Base-by-base conservation (phyloP, 1,140 invertebrate species). In the Drosophila pandora region DNA sequence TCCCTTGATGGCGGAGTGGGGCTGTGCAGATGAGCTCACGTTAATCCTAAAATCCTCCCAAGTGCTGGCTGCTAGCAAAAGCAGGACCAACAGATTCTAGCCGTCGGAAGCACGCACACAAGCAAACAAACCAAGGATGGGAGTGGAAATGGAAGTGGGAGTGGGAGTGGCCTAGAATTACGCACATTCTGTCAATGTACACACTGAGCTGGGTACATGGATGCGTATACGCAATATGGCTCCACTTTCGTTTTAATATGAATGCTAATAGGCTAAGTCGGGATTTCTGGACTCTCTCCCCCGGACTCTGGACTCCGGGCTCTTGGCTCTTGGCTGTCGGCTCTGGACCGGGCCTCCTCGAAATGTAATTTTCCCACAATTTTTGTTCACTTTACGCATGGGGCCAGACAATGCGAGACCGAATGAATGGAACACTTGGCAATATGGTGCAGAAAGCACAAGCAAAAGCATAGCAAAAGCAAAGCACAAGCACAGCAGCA, bases 241-340 rank as follows among this genome's bases (percentile, higher is more conserved):
- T 83, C 84, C 83, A 87, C 83, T 87, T 88, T 88, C 84, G 79
- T 89, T 88, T 89, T 88, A 88, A 88, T 88, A 89, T 88, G 84
- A 89, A 83, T 89, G 84, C 84, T 88, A 88, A 88, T 89, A 88
- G 83, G 76, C 83, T 88, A 89, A 89, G 83, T 79, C 83, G 78
- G 84, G 83, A 88, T 88, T 88, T 88, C 76, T 70, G 67, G 70
- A 71, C 79, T 59, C 39, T 61, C 39, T 25, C 47, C 37, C 25
- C 3, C 1, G 1, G n/a, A n/a, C 21, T 7, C 5, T 28, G 25
- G 5, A 28, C 25, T 28, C 0, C 4, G 25, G 25, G 25, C 25
- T 28, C 25, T 6, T 4, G 25, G 25, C 25, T 28, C 25, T 28
- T 6, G 25, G 5, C 17, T 17, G 17, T 1, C 17, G 17, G 17